Conservation (phyloP, 2,113 vertebrate genomes). For the Pluvianellus socialis region DNA sequence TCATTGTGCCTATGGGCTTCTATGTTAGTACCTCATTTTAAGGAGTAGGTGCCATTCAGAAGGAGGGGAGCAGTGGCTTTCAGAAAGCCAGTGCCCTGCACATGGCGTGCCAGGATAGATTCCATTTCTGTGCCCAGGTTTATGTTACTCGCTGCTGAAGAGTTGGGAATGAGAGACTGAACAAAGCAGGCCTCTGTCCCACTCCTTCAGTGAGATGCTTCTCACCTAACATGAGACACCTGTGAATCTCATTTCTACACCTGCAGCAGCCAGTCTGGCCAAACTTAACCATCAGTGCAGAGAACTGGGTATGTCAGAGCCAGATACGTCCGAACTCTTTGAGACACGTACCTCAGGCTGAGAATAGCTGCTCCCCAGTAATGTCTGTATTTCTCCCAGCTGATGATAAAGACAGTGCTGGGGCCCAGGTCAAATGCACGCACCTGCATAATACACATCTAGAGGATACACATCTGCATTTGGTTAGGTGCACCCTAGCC, state of each 20-base stretch:
- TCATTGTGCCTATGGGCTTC: not conserved
- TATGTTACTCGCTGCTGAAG: not conserved
- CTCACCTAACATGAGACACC: not conserved
- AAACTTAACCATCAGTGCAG: not conserved
- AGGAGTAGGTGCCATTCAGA: not conserved
- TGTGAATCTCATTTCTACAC: not conserved
- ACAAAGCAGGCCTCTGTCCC: not conserved
- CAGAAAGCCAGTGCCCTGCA: not conserved
- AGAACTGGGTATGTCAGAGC: not conserved
- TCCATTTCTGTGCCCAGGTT: not conserved
- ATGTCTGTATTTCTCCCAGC: not conserved
- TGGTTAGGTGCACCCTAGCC: not conserved
- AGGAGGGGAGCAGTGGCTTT: not conserved
- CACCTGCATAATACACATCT: not conserved
- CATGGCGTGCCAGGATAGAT: not conserved
- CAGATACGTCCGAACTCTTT: not conserved
- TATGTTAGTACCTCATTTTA: not conserved
- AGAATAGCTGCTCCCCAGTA: not conserved
- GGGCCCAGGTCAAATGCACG: not conserved
- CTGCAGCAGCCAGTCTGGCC: not conserved
- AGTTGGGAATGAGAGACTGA: not conserved
- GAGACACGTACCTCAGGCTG: not conserved
- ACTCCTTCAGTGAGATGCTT: not conserved
- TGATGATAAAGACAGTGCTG: not conserved
- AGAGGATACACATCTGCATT: not conserved